Base-by-base conservation (phyloP, 1,140 invertebrate species). In the Bombus haemorrhoidalis region DNA sequence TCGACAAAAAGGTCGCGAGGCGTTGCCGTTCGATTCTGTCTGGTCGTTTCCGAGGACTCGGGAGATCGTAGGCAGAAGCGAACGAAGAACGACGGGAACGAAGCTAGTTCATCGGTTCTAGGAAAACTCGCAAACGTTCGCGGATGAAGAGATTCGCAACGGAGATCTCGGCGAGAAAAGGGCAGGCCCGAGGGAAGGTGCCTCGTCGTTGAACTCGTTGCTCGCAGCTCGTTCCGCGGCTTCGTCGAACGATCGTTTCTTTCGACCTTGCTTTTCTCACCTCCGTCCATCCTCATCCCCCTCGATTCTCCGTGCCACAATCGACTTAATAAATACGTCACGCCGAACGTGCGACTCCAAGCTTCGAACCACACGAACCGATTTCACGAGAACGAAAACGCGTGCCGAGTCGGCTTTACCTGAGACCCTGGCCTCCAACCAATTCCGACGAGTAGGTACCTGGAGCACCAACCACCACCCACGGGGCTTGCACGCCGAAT, bases 401-500 rank as follows among this genome's bases (percentile, higher is more conserved):
- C 83, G 76, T 80, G 83, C 83, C 75, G 53, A 9, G 68, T 2
- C 43, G 25, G n/a, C n/a, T 12, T 37, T 74, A 85, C 83, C 83
- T 81, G 78, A 53, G 57, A 15, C 22, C 15, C 57, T 3, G 53
- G 37, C 22, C 41, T 15, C 68, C 37, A 68, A 68, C 22, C 74
- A 43, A 71, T n/a, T 43, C 41, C 37, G 6, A 53, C n/a, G 47
- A 76, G 73, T 53, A 53, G 18, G 6, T 85, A 85, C 86, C 83
- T 85, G 72, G 25, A 79, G n/a, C 34, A 69, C 9, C 39, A 64
- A 13, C 75, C 76, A 84, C 83, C 87, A 85, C 83, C 85, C 86
- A 83, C 76, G 73, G 87, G 85, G 69, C 69, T 73, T 89, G 47
- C 87, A 89, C 88, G 90, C 85, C 89, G 89, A 91, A 91, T 92